Base-by-base conservation (phyloP, 1,140 invertebrate species). In the Macrobrachium rosenbergii region DNA sequence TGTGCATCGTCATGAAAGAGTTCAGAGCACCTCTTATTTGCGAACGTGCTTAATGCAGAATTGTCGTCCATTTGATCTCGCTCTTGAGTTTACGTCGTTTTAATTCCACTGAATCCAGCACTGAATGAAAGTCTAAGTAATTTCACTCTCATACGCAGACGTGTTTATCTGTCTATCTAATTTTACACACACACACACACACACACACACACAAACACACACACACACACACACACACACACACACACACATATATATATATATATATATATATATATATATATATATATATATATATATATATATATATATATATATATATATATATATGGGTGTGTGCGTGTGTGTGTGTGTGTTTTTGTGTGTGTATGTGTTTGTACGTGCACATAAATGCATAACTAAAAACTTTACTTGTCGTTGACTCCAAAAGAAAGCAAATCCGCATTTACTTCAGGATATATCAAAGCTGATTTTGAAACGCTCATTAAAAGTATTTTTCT, bases 251-350 rank as follows among this genome's bases (percentile, higher is more conserved):
- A 77, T 52, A 77, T 52, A 77, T 52, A 45, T n/a, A 45, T 52
- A 45, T n/a, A n/a, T 52, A 45, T 52, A 7, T n/a, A 45, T n/a
- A 45, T 52, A 45, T 52, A 45, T 52, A 77, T 52, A 45, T 45
- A 59, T 10, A 52, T 45, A 52, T 5, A 78, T 5, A 78, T 5
- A 45, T 5, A 78, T 45, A 45, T 5, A 52, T 78, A 78, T 78
- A 52, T 78, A 78, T 78, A 78, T 78, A 52, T 78, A 78, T 78
- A 52, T 78, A 78, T 78, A 52, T 78, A 77, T 77, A 37, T 73
- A 73, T 73, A 73, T 73, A 73, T 73, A 73, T 73, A 73, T 73
- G 28, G 19, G 28, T 73, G 28, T 73, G 28, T 73, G 28, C 28
- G 28, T 73, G 28, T 67, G 64, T 67, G 64, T 67, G 64, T 67